Percentiles rank a stretch among this genome's conserved stretches.
Conservation (phyloP, 2,888 invertebrate species). For the Ypsolopha sequella region DNA sequence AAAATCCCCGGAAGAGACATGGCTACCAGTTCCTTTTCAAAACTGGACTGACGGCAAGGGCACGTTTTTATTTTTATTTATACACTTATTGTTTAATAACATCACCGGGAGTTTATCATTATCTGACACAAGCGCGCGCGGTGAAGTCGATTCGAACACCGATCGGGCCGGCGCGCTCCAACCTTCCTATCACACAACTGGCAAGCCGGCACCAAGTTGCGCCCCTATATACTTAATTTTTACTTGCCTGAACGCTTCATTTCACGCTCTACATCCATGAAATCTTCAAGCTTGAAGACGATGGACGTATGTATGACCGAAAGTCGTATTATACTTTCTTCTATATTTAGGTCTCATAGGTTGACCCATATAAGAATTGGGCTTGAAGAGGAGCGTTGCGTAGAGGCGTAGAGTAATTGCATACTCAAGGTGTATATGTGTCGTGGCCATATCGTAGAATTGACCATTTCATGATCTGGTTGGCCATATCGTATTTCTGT, state of each 20-base stretch:
- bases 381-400: background rate
- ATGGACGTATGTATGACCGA: background rate
- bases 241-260: slow-evolving; percentile 54
- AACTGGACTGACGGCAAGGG: slow-evolving; percentile 38
- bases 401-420: no score
- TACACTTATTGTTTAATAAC: slow-evolving; percentile 65
- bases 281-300: slow-evolving; percentile 7
- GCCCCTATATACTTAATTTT: slow-evolving; percentile 61
- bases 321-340: background rate
- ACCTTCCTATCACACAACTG: slow-evolving; percentile 25
- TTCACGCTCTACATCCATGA: slow-evolving; percentile 65
- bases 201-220: slow-evolving; percentile 31
- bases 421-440: no score
- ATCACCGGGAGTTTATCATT: slow-evolving; percentile 45
- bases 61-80: slow-evolving; percentile 49
- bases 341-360: background rate
- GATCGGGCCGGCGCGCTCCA: slow-evolving; percentile 20
- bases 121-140: slow-evolving; percentile 12
- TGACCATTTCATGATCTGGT: no score
- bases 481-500: no score
- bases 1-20: slow-evolving; percentile 62
- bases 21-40: slow-evolving; percentile 38
- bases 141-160: background rate
- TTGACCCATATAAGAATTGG: background rate
- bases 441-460: no score